Percentiles rank a stretch among this genome's conserved stretches.
These are phyloP conservation scores for Drosophila aff. DNA, from an alignment of 1,140 invertebrate genomes.

Conservation along the genomic window DNA sequence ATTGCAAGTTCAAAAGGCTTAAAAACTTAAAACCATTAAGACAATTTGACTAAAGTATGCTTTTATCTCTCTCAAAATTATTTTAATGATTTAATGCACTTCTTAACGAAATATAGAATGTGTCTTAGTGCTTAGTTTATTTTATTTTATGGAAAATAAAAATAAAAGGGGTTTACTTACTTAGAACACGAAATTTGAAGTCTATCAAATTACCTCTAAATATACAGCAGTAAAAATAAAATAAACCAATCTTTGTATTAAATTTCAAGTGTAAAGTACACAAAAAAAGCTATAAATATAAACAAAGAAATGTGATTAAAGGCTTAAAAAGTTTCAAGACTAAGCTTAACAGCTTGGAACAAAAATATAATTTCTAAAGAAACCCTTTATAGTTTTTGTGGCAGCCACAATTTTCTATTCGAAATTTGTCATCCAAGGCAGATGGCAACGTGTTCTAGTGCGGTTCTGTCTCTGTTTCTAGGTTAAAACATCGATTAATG, in stretches of 20 bases:
- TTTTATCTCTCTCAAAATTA: neutral
- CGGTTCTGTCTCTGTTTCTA: conserved; percentile 13
- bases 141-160: neutral
- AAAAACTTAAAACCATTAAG: neutral
- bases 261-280: neutral
- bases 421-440: neutral
- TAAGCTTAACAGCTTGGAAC: neutral
- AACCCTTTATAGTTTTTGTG: neutral
- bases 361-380: neutral
- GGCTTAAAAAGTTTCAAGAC: no score
- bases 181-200: neutral
- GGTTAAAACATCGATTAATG: conserved; percentile 48
- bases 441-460: conserved; percentile 17
- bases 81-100: neutral
- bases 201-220: neutral
- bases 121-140: neutral
- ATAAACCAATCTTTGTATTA: neutral
- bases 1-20: neutral
- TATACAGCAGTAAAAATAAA: no score
- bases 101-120: neutral
- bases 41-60: neutral
- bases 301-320: neutral
- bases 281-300: neutral
- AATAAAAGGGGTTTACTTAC: neutral
- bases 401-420: neutral